Conservation (phyloP, 2,113 vertebrate genomes). For the Zapornia atra region DNA sequence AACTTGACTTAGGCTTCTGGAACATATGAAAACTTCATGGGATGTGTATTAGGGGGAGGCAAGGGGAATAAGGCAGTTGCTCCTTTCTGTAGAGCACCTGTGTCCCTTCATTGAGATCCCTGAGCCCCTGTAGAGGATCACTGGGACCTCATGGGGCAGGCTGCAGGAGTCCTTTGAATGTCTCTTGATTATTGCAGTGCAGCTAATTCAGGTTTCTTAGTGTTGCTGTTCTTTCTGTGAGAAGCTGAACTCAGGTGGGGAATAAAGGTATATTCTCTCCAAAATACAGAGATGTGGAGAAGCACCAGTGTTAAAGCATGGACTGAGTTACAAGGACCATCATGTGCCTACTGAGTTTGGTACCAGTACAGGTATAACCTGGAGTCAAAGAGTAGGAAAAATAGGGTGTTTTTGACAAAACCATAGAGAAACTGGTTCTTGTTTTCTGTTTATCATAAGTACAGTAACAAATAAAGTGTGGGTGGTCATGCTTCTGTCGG, state of each 20-base stretch:
- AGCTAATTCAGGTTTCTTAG: not conserved
- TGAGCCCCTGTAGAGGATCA: too few species aligned
- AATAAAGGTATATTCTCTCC: not conserved
- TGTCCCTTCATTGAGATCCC: fast-evolving
- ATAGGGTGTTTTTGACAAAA: not conserved
- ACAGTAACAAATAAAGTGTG: fast-evolving
- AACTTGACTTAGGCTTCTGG: not conserved
- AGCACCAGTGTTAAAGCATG: not conserved
- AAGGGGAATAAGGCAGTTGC: fast-evolving
- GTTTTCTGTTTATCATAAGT: not conserved
- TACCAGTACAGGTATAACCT: not conserved
- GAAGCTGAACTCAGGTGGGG: not conserved
- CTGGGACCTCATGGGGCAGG: fast-evolving
- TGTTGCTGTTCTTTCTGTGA: fast-evolving
- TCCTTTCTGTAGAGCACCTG: fast-evolving
- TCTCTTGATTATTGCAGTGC: fast-evolving
- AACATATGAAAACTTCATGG: fast-evolving
- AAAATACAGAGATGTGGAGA: not conserved
- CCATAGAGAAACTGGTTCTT: not conserved
- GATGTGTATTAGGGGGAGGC: fast-evolving
- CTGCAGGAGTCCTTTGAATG: not conserved
- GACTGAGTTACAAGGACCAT: not conserved
- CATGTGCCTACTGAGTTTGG: not conserved
- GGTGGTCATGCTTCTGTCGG: not conserved
- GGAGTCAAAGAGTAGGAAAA: not conserved